phyloP scores from a whole-genome alignment of 2,888 invertebrate genomes.

The Melanargia galathea region DNA sequence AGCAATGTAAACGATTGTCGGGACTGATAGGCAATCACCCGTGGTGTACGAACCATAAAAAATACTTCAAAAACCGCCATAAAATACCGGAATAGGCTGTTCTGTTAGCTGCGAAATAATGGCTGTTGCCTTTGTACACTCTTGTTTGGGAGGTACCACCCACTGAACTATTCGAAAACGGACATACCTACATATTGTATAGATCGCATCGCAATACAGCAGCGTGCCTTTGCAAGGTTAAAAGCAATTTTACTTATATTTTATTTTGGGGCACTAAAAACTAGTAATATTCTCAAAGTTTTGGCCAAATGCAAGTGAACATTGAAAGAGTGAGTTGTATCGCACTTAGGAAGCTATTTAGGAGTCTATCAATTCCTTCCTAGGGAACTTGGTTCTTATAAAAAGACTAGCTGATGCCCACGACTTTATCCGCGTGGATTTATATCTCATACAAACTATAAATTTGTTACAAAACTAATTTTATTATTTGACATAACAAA shows the following conservation, averaged over 20 bases:
- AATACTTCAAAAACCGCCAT: conserved; percentile 14
- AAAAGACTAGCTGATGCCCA: too few relatives aligned
- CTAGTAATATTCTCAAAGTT: too few relatives aligned
- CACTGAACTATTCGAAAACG: conserved; percentile 2
- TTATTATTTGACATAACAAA: too few relatives aligned
- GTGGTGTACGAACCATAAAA: conserved; percentile 19
- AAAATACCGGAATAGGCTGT: conserved; percentile 20
- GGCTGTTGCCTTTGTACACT: not conserved
- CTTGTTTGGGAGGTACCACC: conserved; percentile 12
- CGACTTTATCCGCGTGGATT: too few relatives aligned
- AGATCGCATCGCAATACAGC: not conserved
- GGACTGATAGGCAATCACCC: conserved; percentile 23
- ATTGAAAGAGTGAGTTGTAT: too few relatives aligned
- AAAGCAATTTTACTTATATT: not conserved
- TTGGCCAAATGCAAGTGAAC: too few relatives aligned
- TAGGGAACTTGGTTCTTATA: too few relatives aligned
- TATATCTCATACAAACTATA: too few relatives aligned
- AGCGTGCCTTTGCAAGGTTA: not conserved
- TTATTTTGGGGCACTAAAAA: not conserved
- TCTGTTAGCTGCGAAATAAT: conserved; percentile 18
- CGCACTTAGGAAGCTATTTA: too few relatives aligned
- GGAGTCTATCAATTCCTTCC: too few relatives aligned
- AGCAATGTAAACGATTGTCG: conserved; percentile 10
- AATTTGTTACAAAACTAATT: too few relatives aligned
- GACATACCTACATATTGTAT: not conserved